phyloP scores from a whole-genome alignment of 2,113 vertebrate genomes.

The Planiliza haematocheilus region DNA sequence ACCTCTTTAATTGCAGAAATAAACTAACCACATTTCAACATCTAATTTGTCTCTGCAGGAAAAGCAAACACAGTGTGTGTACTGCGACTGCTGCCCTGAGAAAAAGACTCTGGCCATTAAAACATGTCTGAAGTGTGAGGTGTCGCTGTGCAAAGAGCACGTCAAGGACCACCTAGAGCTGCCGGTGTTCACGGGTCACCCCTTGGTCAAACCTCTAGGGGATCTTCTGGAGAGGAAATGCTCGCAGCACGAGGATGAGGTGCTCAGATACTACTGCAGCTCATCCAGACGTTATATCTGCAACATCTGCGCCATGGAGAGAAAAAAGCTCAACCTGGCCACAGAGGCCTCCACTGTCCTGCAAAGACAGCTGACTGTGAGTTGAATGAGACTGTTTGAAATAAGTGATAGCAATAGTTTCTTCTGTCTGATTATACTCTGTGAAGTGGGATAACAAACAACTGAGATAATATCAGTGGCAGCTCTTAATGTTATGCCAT shows the following conservation, averaged over 20 bases:
- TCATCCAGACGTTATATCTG: constrained; percentile 69
- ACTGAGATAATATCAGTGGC: too few species aligned
- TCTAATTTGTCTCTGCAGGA: constrained; percentile 36
- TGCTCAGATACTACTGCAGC: constrained; percentile 70
- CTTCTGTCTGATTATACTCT: too few species aligned
- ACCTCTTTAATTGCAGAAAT: background rate
- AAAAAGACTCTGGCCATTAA: constrained; percentile 46
- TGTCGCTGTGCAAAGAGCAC: constrained; percentile 72
- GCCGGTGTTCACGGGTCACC: constrained; percentile 68
- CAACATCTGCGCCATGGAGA: constrained; percentile 62
- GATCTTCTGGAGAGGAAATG: constrained; percentile 69
- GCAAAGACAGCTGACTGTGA: constrained; percentile 68
- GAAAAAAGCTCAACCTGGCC: constrained; percentile 36
- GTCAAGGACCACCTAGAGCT: constrained; percentile 59
- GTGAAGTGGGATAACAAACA: too few species aligned
- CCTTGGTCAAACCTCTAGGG: constrained; percentile 54
- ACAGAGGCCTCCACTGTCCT: constrained; percentile 44
- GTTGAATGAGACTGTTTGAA: constrained; percentile 8
- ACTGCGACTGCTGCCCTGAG: constrained; percentile 65
- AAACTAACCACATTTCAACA: background rate
- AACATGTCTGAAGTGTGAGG: constrained; percentile 74
- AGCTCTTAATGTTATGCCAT: too few species aligned
- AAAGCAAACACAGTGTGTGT: constrained; percentile 30
- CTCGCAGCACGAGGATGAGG: constrained; percentile 63
- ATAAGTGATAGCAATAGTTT: too few species aligned